These are phyloP conservation scores for Sinocyclocheilus rhinocerous DNA, from an alignment of 2,113 vertebrate species.

Conservation along the genomic window DNA sequence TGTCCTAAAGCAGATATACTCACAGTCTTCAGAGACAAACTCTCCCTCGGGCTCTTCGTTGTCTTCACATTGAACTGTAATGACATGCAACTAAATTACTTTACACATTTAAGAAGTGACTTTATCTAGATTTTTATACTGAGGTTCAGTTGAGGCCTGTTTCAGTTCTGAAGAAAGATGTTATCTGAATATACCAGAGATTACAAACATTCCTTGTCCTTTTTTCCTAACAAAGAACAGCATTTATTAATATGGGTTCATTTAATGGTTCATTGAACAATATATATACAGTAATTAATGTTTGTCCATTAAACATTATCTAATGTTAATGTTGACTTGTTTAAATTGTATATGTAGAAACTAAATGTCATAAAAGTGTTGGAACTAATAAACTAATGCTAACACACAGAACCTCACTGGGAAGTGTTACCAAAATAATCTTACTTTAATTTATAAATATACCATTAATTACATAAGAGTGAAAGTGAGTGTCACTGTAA, in stretches of 20 bases:
- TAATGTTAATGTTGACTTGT: background rate
- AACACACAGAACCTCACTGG: background rate
- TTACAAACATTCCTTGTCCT: background rate
- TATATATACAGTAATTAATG: background rate
- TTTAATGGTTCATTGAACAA: no score
- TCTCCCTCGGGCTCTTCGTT: background rate
- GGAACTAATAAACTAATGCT: background rate
- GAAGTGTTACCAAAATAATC: background rate
- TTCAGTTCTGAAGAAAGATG: constrained; percentile 14
- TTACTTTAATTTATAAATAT: background rate
- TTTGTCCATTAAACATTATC: background rate
- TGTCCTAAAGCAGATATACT: constrained; percentile 15
- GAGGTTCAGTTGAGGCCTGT: background rate
- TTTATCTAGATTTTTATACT: background rate
- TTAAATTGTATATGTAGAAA: background rate
- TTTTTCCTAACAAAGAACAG: no score
- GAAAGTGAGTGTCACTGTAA: background rate
- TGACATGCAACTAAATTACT: background rate
- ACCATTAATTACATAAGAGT: no score
- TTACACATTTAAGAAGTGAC: background rate
- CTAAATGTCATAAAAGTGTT: background rate
- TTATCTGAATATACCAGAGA: background rate
- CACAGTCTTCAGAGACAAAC: background rate
- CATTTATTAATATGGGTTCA: no score
- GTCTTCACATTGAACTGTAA: constrained; percentile 18